Percentiles rank a stretch among this genome's conserved stretches.
phyloP scores from a whole-genome alignment of 2,797 vertebrate genomes.

The Pachyuromys duprasi region DNA sequence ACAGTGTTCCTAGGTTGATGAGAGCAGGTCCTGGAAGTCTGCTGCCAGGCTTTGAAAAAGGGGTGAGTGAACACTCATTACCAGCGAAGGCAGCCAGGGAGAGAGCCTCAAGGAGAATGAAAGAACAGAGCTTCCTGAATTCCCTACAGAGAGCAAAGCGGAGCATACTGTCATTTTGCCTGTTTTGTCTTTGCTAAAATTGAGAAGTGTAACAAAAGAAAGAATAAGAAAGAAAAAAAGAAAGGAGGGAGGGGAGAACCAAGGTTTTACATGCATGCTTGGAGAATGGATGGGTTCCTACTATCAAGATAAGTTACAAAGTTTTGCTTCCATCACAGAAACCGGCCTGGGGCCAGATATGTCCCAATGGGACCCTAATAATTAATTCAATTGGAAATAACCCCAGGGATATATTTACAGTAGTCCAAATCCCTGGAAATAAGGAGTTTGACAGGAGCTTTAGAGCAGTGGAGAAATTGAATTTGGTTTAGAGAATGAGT shows the following conservation, averaged over 20 bases:
- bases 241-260: neutral
- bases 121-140: neutral
- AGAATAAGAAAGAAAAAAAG: neutral
- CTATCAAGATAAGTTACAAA: slow-evolving; percentile 1
- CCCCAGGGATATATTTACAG: slow-evolving; percentile 44
- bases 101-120: neutral
- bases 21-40: neutral
- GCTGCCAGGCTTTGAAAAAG: neutral
- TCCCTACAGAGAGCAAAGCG: neutral
- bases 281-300: slow-evolving; percentile 1
- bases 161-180: neutral
- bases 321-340: slow-evolving; percentile 34
- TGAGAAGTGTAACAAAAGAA: neutral
- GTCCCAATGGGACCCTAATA: slow-evolving; percentile 44
- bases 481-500: slow-evolving; percentile 65
- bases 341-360: neutral
- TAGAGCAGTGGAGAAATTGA: slow-evolving; percentile 48
- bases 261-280: neutral
- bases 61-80: neutral
- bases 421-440: slow-evolving; percentile 61
- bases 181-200: neutral
- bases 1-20: neutral
- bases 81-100: neutral
- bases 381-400: slow-evolving; percentile 56
- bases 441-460: slow-evolving; percentile 45